These are phyloP conservation scores for Meta bourneti DNA, from an alignment of 2,888 invertebrate species.

Conservation along the genomic window DNA sequence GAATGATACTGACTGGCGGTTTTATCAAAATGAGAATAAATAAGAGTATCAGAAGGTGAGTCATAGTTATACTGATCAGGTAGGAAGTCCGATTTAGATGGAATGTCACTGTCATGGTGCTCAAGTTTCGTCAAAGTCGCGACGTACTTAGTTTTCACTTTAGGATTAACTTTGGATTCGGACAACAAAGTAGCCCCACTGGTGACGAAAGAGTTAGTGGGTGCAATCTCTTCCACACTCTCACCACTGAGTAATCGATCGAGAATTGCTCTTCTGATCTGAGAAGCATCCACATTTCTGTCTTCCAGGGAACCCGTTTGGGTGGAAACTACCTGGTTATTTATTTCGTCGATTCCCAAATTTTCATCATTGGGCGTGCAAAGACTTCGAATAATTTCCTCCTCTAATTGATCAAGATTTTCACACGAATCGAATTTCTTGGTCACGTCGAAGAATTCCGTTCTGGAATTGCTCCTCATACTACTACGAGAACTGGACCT, in stretches of 20 bases:
- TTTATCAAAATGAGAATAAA: not conserved
- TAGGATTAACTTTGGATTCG: not conserved
- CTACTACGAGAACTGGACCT: slow-evolving; percentile 62
- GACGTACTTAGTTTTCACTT: slow-evolving; percentile 28
- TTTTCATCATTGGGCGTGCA: slow-evolving; percentile 12
- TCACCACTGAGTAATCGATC: slow-evolving; percentile 63
- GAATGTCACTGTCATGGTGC: not conserved
- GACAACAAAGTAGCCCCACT: not conserved
- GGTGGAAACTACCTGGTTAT: not conserved
- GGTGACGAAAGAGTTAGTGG: not conserved
- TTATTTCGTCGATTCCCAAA: not conserved
- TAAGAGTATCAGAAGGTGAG: not conserved
- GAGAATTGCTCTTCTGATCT: slow-evolving; percentile 55
- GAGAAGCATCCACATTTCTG: slow-evolving; percentile 7
- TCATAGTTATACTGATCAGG: not conserved
- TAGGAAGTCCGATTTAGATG: not conserved
- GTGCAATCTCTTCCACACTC: slow-evolving; percentile 36
- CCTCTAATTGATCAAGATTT: slow-evolving; percentile 67
- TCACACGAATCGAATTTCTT: slow-evolving; percentile 67
- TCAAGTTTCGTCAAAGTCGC: slow-evolving; percentile 54
- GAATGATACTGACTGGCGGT: no score
- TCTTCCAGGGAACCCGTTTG: not conserved
- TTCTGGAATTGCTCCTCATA: slow-evolving; percentile 35
- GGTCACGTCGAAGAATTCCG: not conserved
- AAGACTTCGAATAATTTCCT: slow-evolving; percentile 64